These are phyloP conservation scores for Trichopria drosophilae DNA, from an alignment of 2,888 invertebrate species.

Conservation along the genomic window DNA sequence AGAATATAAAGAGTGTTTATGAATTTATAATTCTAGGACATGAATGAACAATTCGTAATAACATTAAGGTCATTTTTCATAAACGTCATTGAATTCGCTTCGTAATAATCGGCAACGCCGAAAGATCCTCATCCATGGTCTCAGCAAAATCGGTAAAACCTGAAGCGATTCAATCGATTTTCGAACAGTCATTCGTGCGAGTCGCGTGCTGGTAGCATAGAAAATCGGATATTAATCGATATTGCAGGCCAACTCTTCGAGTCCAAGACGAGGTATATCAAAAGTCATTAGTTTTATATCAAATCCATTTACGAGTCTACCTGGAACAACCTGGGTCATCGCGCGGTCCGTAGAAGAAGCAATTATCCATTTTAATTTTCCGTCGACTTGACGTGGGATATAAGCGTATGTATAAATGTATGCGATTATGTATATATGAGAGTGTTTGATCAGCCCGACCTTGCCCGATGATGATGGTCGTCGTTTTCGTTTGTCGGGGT, in stretches of 20 bases:
- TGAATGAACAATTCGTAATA: too few relatives aligned
- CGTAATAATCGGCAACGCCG: too few relatives aligned
- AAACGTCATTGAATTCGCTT: too few relatives aligned
- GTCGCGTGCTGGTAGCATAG: constrained; percentile 3
- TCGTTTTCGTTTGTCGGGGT: too few relatives aligned
- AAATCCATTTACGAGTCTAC: constrained; percentile 53
- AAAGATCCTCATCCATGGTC: too few relatives aligned
- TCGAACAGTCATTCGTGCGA: constrained; percentile 4
- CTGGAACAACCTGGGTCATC: constrained; percentile 47
- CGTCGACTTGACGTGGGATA: constrained; percentile 48
- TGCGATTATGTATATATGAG: constrained; percentile 40
- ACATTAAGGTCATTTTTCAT: too few relatives aligned
- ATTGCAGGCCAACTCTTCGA: constrained; percentile 17
- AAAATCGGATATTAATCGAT: too few relatives aligned
- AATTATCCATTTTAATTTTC: constrained; percentile 54
- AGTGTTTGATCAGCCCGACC: constrained; percentile 53
- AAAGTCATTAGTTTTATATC: constrained; percentile 53
- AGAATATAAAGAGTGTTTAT: too few relatives aligned
- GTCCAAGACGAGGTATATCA: constrained; percentile 27
- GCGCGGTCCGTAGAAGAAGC: constrained; percentile 46
- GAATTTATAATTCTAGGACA: too few relatives aligned
- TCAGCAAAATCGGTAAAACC: too few relatives aligned
- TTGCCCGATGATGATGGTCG: constrained; percentile 38
- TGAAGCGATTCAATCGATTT: constrained; percentile 3
- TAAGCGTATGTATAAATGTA: too few relatives aligned